Evolutionary conservation across 2,113 vertebrate species (phyloP).

Genomic region (Pollimyrus isidori): DNA sequence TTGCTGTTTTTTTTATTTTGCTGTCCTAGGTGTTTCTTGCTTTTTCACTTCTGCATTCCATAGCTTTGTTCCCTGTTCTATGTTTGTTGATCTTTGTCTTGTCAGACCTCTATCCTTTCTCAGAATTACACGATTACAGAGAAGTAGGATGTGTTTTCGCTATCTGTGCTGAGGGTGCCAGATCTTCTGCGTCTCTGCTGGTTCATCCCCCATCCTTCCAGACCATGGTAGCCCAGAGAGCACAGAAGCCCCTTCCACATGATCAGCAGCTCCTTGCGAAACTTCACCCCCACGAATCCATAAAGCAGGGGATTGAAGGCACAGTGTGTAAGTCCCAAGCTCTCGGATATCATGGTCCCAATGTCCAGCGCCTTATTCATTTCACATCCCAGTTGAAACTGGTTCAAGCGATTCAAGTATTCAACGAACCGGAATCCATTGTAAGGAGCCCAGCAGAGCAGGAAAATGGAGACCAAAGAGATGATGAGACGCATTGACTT

Average conservation of each 20-base stretch:
- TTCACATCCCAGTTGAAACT: slow-evolving; percentile 41
- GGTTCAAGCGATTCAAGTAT: slow-evolving; percentile 44
- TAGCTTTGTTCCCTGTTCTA: neutral
- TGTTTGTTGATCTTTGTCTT: neutral
- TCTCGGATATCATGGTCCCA: slow-evolving; percentile 56
- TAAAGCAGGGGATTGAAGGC: slow-evolving; percentile 75
- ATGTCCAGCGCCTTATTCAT: slow-evolving; percentile 52
- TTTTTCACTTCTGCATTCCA: neutral
- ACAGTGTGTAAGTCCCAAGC: slow-evolving; percentile 64
- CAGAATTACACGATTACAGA: slow-evolving; percentile 55
- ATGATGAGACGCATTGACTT: slow-evolving; percentile 59
- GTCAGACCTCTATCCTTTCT: neutral
- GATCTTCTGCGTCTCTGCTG: slow-evolving; percentile 31
- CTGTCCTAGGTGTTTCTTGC: neutral
- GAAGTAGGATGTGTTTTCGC: slow-evolving; percentile 56
- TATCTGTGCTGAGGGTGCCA: slow-evolving; percentile 54
- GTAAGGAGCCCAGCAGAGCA: slow-evolving; percentile 70
- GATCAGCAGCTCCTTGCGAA: slow-evolving; percentile 55
- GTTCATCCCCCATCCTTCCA: slow-evolving; percentile 30
- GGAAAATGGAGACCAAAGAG: slow-evolving; percentile 58
- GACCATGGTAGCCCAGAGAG: slow-evolving; percentile 30
- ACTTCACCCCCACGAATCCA: slow-evolving; percentile 68
- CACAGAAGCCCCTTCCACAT: slow-evolving; percentile 53
- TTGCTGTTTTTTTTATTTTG: neutral
- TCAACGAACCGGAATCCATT: slow-evolving; percentile 59